Base-by-base conservation (phyloP, 2,888 invertebrate genomes). In the Rugalucina vietnamica region DNA sequence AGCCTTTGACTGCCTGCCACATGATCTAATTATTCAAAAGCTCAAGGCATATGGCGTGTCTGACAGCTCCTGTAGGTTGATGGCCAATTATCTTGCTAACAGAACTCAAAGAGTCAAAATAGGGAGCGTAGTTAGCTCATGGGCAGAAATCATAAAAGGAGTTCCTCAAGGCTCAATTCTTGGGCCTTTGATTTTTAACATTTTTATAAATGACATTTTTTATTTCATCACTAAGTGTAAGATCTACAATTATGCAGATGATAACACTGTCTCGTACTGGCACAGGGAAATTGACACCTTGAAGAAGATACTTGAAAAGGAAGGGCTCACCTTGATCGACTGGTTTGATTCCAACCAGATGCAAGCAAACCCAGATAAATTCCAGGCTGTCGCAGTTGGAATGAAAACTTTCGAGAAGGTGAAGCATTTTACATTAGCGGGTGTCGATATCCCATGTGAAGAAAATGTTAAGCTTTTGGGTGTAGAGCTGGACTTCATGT, bases 1-100 rank as follows among this genome's bases (percentile, higher is more conserved):
- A 74, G 88, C 78, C 5, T 87, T 87, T 69, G 86, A 86, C 79
- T 88, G 86, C 71, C 78, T 85, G 32, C 82, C 82, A 5, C 80
- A 82, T 57, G 54, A 84, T 12, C 74, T 86, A 0, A 36, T 79
- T 0, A 49, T 86, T 12, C 70, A 29, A 1, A 88, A 86, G 70
- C 76, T 87, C 21, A 71, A 57, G 24, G 82, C 88, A 0, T 88
- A 82, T 76, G 76, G 82, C 4, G 14, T 86, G 1, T 82, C 80
- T n/a, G 76, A 80, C 24, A 39, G 49, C 43, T 27, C 79, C 1
- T 50, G 32, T 27, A 21, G 27, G 10, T 60, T 81, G n/a, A 29
- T 71, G 39, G 54, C 34, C n/a, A 65, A 70, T 43, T 77, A 77
- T 37, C 37, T 49, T n/a, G 18, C 77, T 29, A 70, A 77, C 34